These are phyloP conservation scores for Oscheius sp. DNA, from an alignment of 1,140 invertebrate genomes.

Conservation along the genomic window DNA sequence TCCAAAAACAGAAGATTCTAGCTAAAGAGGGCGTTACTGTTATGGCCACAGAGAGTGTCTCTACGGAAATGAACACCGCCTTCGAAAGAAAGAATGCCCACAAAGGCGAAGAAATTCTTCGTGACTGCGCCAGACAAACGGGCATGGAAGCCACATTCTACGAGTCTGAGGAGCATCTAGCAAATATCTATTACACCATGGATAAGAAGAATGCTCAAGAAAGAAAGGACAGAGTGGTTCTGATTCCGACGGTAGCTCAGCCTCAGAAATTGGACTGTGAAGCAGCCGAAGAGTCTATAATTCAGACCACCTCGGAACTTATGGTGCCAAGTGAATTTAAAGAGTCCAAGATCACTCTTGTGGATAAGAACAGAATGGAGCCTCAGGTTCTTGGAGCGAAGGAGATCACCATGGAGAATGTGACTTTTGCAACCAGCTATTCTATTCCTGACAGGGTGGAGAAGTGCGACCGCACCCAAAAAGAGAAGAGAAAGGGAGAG, in stretches of 20 bases:
- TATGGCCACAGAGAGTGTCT: conserved; percentile 5
- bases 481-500: conserved; percentile 29
- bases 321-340: conserved; percentile 12
- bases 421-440: conserved; percentile 7
- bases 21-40: conserved; percentile 24
- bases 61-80: conserved; percentile 3
- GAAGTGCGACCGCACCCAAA: conserved; percentile 3
- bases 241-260: conserved; percentile 14
- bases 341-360: not conserved
- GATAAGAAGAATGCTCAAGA: conserved; percentile 28
- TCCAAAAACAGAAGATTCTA: conserved; percentile 17
- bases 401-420: not conserved
- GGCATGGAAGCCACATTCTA: conserved; percentile 17
- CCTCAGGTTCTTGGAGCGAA: not conserved
- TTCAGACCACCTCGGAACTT: conserved; percentile 16
- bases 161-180: conserved; percentile 12
- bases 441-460: not conserved
- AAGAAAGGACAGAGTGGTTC: not conserved
- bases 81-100: not conserved
- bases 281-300: conserved; percentile 17
- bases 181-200: conserved; percentile 28
- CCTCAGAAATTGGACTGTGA: conserved; percentile 12
- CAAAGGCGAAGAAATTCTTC: not conserved
- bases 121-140: not conserved
- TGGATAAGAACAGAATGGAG: conserved; percentile 13